Base-by-base conservation (phyloP, 2,888 invertebrate species). In the Deroplatys truncata region DNA sequence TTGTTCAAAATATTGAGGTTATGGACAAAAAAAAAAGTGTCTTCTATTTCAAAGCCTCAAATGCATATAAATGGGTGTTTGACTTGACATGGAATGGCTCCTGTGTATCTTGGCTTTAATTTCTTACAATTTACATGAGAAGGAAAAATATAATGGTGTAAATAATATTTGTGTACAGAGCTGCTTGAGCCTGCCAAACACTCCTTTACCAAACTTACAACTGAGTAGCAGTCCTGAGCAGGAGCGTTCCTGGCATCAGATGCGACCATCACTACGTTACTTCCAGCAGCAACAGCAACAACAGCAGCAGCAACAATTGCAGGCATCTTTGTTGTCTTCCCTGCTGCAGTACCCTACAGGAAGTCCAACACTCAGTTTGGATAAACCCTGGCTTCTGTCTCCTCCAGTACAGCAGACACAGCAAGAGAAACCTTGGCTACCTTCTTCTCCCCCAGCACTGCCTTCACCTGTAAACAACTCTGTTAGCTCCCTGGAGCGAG, bases 401-500 rank as follows among this genome's bases (percentile, higher is more conserved):
- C 89, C 82, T 84, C 82, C 88, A 25, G 25, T 84, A 56, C n/a
- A 43, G 15, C 43, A 82, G 16, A 82, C 89, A 28, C 84, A 83
- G 25, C 85, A 88, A 88, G 89, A 88, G 49, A 89, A 90, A 35
- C 84, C 89, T 29, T 88, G 88, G 90, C 49, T 85, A 49, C 85
- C 90, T n/a, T 82, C 84, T 28, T 88, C 91, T 49, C 88, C 85
- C 82, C 31, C 84, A 72, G 72, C 84, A 28, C 56, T 88, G 43
- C 84, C 28, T 85, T 85, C 86, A 82, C 49, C 90, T 28, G 28
- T 88, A 43, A 85, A 88, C 28, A 84, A 84, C 28, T 83, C 72
- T n/a, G 86, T 87, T 28, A 89, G 85, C 28, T 90, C 92, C 85
- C 93, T 96, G 89, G 96, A 96, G 92, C 94, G 95, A 90, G 96